Evolutionary conservation across 2,888 invertebrate genomes (phyloP).

Genomic region (Lochmaea capreae): DNA sequence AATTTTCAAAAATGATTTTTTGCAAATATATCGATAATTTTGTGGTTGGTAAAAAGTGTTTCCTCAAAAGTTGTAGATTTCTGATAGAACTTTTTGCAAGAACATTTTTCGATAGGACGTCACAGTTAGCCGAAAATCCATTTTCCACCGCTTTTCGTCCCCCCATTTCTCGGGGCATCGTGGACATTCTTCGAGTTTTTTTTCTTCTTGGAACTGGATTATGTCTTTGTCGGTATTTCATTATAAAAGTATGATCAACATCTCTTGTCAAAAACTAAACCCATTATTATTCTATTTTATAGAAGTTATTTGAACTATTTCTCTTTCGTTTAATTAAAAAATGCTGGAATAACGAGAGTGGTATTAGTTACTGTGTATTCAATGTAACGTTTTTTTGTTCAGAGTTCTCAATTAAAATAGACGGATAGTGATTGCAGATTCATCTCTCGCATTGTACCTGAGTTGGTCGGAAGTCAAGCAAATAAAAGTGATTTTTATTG

Average conservation of each 20-base stretch:
- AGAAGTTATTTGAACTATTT: background rate
- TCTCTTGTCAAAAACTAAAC: background rate
- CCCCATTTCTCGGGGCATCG: too few species aligned
- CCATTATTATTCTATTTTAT: background rate
- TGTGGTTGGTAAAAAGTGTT: too few species aligned
- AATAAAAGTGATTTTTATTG: slow-evolving; percentile 24
- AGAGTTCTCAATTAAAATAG: slow-evolving; percentile 14
- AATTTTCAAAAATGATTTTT: too few species aligned
- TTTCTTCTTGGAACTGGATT: too few species aligned
- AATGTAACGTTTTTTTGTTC: background rate
- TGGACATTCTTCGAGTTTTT: too few species aligned
- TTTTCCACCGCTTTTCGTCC: too few species aligned
- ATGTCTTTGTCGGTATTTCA: too few species aligned
- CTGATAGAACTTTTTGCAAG: too few species aligned
- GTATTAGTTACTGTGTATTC: slow-evolving; percentile 6
- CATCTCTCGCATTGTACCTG: slow-evolving; percentile 15
- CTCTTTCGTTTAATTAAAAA: background rate
- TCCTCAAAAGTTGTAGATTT: too few species aligned
- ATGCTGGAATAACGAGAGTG: background rate
- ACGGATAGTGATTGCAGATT: slow-evolving; percentile 7
- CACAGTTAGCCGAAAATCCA: too few species aligned
- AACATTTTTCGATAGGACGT: too few species aligned
- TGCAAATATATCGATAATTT: too few species aligned
- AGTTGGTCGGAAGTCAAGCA: slow-evolving; percentile 7
- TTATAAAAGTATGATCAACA: background rate